Base-by-base conservation (phyloP, 1,140 invertebrate genomes). In the Danaus melanippus region DNA sequence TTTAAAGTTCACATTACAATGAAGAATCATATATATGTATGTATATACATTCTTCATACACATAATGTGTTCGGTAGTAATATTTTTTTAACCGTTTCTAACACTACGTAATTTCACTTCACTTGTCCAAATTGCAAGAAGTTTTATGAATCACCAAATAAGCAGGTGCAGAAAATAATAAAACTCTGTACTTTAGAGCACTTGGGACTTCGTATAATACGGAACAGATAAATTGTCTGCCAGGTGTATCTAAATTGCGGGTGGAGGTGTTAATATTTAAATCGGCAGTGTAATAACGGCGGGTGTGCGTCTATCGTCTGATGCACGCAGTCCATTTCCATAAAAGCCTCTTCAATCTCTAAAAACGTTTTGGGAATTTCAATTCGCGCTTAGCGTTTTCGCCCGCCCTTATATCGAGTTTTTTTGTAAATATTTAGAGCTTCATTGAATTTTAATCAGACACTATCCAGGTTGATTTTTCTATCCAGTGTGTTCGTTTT, bases 331-430 rank as follows among this genome's bases (percentile, higher is more conserved):
- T 79, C 79, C 75, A 86, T 86, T 86, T 81, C 79, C 82, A 86
- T 86, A 86, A 86, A 86, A 86, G 80, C 80, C 79, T 81, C 82
- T 81, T 86, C 80, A 86, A 86, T 86, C 80, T 86, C 79, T 69
- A 71, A 76, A 79, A 83, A 82, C 80, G 79, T 72, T 86, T 68
- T 69, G 75, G 71, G 82, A 84, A 84, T 84, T 84, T 84, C 74
- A 85, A 85, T 85, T 79, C 74, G 62, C 75, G 77, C 75, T 83
- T 76, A 76, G 71, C 65, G 67, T 72, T 82, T 71, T 71, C 60
- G 32, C 58, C 40, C 49, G 57, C 42, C 49, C 55, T 44, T 60
- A 56, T 50, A 65, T 63, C 56, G 56, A 50, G 50, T 62, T 69
- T 66, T 65, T 69, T 73, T 53, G 56, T 69, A 66, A 76, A 73